Conservation (phyloP, 1,140 invertebrate genomes). For the Diabrotica undecimpunctata region DNA sequence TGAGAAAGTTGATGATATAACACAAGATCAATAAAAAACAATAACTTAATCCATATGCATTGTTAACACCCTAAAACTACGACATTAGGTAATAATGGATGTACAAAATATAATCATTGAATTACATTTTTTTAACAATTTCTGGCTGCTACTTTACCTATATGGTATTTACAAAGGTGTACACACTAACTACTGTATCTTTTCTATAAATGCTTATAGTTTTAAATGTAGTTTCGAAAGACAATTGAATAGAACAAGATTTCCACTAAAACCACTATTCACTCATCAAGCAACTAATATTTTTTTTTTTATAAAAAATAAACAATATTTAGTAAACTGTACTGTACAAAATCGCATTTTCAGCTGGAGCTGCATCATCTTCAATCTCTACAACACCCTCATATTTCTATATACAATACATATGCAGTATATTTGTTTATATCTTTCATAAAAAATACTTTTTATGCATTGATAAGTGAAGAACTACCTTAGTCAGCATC, state of each 20-base stretch:
- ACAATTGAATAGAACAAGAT: no score
- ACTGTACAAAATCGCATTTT: no score
- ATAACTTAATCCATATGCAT: constrained; percentile 27
- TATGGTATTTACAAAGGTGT: constrained; percentile 20
- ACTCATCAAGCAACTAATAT: constrained; percentile 25
- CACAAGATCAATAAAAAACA: constrained; percentile 27
- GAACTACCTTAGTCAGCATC: no score
- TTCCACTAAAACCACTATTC: not conserved
- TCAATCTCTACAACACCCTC: no score
- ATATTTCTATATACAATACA: no score
- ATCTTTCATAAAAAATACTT: no score
- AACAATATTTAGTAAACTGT: not conserved
- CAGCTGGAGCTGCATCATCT: no score
- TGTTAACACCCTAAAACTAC: constrained; percentile 29
- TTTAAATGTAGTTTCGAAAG: no score
- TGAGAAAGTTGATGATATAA: constrained; percentile 23
- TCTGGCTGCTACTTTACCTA: constrained; percentile 36
- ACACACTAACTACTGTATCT: constrained; percentile 12
- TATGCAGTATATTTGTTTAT: no score
- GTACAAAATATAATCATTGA: constrained; percentile 35
- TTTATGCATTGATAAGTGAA: no score
- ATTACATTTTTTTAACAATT: constrained; percentile 31
- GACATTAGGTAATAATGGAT: constrained; percentile 31
- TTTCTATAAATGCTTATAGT: constrained; percentile 11
- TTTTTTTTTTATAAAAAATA: constrained; percentile 7